A percentile compares a stretch with the other conserved stretches of the same genome.
phyloP scores from a whole-genome alignment of 2,888 invertebrate genomes.

The Tholera decimalis region DNA sequence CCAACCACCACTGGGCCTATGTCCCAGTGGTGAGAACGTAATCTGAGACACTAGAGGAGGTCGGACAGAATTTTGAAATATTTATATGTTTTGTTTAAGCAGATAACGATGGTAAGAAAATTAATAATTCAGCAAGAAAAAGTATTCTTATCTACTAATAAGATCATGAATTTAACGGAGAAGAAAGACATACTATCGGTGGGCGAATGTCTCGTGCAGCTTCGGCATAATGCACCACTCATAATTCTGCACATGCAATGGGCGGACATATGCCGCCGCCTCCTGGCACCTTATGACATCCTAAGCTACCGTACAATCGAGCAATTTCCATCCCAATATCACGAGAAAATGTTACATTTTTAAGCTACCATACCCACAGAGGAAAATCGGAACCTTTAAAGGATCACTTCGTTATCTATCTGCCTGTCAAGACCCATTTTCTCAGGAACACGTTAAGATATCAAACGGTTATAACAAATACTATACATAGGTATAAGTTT shows the following conservation, averaged over 20 bases:
- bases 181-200: not conserved
- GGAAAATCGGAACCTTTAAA: no score
- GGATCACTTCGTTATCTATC: no score
- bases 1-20: no score
- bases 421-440: no score
- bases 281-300: constrained; percentile 23
- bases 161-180: not conserved
- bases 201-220: not conserved
- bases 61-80: not conserved
- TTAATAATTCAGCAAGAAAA: not conserved
- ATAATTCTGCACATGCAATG: constrained; percentile 23
- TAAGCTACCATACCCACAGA: no score
- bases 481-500: no score
- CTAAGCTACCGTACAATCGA: constrained; percentile 1
- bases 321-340: constrained; percentile 11
- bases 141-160: not conserved
- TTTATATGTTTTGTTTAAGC: not conserved
- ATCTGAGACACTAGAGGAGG: not conserved
- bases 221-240: constrained; percentile 31
- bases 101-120: not conserved
- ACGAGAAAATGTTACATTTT: constrained; percentile 15
- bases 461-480: no score
- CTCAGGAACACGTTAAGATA: no score
- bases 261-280: constrained; percentile 13
- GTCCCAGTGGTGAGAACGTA: no score